These are phyloP conservation scores for Coleophora deauratella DNA, from an alignment of 2,888 invertebrate species.

Conservation along the genomic window DNA sequence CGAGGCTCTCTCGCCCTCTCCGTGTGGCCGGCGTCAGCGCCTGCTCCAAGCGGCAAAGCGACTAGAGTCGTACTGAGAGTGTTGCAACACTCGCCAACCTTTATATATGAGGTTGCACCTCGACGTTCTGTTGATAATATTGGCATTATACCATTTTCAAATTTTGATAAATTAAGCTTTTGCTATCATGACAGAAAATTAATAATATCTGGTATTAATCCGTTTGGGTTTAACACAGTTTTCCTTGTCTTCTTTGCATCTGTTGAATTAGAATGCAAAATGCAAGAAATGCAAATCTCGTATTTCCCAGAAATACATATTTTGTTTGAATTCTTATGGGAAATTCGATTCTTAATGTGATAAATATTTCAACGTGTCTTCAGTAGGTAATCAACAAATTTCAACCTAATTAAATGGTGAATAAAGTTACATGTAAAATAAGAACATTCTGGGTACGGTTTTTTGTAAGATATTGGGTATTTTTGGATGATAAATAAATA, in stretches of 20 bases:
- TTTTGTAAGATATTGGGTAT: too few species aligned
- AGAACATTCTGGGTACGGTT: too few species aligned
- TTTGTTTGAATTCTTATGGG: neutral
- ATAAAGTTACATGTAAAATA: too few species aligned
- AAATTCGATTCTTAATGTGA: neutral
- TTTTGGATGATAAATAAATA: too few species aligned
- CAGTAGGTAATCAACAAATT: neutral
- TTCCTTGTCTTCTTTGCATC: too few species aligned
- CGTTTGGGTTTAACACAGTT: neutral
- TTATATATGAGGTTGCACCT: constrained; percentile 67
- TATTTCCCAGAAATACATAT: neutral
- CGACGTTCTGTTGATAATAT: constrained; percentile 35
- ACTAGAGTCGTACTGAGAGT: constrained; percentile 74
- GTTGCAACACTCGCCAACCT: constrained; percentile 66
- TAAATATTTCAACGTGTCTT: neutral
- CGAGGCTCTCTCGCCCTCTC: constrained; percentile 72
- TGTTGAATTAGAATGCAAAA: too few species aligned
- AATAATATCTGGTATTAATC: too few species aligned
- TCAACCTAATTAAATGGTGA: too few species aligned
- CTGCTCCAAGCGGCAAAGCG: constrained; percentile 74
- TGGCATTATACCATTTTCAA: constrained; percentile 19
- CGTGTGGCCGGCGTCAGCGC: constrained; percentile 68
- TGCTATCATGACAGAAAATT: too few species aligned
- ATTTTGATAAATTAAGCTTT: constrained; percentile 3
- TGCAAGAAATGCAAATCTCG: too few species aligned